Conservation (phyloP, 2,888 invertebrate species). For the Onchidella celtica region DNA sequence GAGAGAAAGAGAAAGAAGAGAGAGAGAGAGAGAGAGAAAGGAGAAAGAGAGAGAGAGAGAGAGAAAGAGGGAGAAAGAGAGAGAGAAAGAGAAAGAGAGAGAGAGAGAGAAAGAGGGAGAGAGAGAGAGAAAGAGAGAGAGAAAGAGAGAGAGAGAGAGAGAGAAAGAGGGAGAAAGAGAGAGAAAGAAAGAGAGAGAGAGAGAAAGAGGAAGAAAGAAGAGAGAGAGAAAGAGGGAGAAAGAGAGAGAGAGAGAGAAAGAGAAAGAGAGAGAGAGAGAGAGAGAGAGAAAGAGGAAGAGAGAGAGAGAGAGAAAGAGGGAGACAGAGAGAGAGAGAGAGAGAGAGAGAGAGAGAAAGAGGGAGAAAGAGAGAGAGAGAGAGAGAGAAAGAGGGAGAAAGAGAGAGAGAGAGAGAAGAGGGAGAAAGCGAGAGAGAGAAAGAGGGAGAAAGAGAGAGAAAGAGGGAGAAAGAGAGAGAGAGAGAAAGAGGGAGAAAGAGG, state of each 20-base stretch:
- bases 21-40: too few species aligned
- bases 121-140: too few species aligned
- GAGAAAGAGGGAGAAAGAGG: background rate
- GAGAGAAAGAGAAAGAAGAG: too few species aligned
- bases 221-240: background rate
- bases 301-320: conserved; percentile 3
- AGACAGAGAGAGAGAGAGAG: conserved; percentile 1
- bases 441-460: conserved; percentile 32
- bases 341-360: conserved; percentile 5
- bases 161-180: too few species aligned
- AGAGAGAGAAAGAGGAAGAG: background rate
- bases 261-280: conserved; percentile 13
- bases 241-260: background rate
- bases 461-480: conserved; percentile 7
- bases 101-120: too few species aligned
- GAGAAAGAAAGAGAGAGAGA: too few species aligned
- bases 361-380: conserved; percentile 9
- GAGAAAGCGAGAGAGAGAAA: conserved; percentile 19
- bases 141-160: too few species aligned
- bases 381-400: conserved; percentile 14
- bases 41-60: too few species aligned
- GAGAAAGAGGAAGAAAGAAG: background rate
- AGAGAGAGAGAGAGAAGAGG: background rate
- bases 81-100: too few species aligned
- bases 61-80: too few species aligned